phyloP scores from a whole-genome alignment of 2,113 vertebrate genomes.

The Sminthopsis crassicaudata region DNA sequence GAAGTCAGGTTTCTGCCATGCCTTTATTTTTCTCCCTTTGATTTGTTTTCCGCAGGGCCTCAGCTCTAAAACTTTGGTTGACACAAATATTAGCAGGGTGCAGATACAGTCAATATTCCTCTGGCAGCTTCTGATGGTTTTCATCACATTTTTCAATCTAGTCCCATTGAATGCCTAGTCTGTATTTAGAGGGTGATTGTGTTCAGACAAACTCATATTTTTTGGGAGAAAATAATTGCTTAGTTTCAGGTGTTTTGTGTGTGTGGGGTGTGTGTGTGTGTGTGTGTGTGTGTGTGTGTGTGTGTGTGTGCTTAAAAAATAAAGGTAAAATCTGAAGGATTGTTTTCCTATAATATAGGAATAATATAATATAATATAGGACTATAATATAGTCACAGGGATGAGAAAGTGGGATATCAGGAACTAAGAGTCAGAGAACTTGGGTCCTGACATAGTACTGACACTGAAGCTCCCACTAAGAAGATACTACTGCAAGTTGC shows the following conservation, averaged over 20 bases:
- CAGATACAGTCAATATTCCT: constrained; percentile 75
- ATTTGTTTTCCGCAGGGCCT: constrained; percentile 76
- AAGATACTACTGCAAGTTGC: not conserved
- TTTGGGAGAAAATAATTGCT: not conserved
- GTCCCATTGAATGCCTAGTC: constrained; percentile 32
- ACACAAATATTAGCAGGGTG: constrained; percentile 70
- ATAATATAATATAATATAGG: too few species aligned
- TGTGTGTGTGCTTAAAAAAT: not conserved
- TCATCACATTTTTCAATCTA: constrained; percentile 54
- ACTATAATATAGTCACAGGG: constrained; percentile 21
- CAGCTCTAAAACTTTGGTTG: constrained; percentile 75
- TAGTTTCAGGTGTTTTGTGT: constrained; percentile 19
- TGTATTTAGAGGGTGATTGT: constrained; percentile 46
- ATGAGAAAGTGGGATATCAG: not conserved
- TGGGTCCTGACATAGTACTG: not conserved
- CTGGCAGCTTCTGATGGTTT: constrained; percentile 77
- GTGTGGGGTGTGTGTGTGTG: constrained; percentile 6
- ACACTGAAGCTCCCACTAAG: not conserved
- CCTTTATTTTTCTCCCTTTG: constrained; percentile 75
- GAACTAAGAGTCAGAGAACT: not conserved
- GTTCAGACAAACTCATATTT: not conserved
- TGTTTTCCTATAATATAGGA: not conserved
- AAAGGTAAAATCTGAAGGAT: not conserved
- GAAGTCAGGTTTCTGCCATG: constrained; percentile 82
- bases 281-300: too few species aligned